Evolutionary conservation across 2,888 invertebrate genomes (phyloP), one percentile per base, ranked within the genome.

Genomic region (Eudemis profundana): DNA sequence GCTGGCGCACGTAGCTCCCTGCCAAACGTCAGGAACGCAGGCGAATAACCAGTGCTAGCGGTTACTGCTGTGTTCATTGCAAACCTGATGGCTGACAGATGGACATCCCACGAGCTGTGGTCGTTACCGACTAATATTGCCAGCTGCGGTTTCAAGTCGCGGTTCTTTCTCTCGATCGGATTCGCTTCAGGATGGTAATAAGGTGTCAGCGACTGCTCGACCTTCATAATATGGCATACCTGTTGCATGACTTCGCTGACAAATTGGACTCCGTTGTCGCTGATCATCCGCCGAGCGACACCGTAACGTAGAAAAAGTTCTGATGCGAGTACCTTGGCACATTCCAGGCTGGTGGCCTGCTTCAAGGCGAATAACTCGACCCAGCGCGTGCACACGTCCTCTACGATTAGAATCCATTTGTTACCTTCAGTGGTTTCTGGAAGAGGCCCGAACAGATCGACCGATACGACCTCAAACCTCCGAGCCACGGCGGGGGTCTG

Each of bases 161-260:
- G 61, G 60, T 78, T 77, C 27, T 72, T 69, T 0, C 81, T 59
- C 60, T 80, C 81, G 0, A 79, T 78, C 0, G 78, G 81, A 33
- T 82, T 82, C 1, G 68, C 59, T 23, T 68, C 68, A 0, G 70
- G 71, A 10, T 68, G 70, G 23, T 70, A 70, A 4, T 61, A 10
- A 5, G 70, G 63, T 38, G 69, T 67, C 3, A 71, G 46, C 8
- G 61, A 23, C 10, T 72, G 72, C 0, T 33, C 50, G 3, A 71
- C 67, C 0, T 66, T 64, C 17, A 72, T 23, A 2, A 23, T 27
- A 38, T 64, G 62, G 29, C 68, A 69, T 0, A 27, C 36, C 47
- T 71, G 71, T 21, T 72, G 71, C 72, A 71, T 71, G 0, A 69
- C 53, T 3, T 60, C 69, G 77, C 61, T 64, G 8, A 70, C 38